These are phyloP conservation scores for Lytechinus pictus DNA, from an alignment of 35 echinoderm and acorn worm species.

Conservation along the genomic window DNA sequence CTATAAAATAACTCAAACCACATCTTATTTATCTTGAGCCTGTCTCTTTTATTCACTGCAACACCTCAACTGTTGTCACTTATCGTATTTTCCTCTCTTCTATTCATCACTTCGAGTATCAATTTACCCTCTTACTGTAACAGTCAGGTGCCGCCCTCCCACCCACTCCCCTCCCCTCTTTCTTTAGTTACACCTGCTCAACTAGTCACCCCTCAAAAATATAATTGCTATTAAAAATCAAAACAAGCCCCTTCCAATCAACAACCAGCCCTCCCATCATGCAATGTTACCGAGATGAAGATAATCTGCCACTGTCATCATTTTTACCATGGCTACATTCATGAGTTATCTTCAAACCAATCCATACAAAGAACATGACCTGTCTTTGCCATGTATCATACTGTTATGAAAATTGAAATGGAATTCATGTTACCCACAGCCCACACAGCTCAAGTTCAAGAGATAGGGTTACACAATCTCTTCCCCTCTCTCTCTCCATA, in stretches of 20 bases:
- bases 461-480: background rate
- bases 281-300: background rate
- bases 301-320: background rate
- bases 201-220: background rate
- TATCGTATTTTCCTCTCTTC: background rate
- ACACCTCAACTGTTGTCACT: background rate
- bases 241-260: background rate
- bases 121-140: background rate
- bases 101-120: background rate
- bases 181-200: background rate
- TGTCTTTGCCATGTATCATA: background rate
- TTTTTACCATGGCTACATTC: background rate
- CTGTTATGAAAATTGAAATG: slow-evolving; percentile 13
- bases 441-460: background rate
- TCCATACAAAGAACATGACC: background rate
- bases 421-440: slow-evolving; percentile 9
- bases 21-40: background rate
- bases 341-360: background rate
- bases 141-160: background rate
- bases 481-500: background rate
- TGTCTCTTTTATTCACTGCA: background rate
- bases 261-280: background rate
- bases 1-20: background rate
- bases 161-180: background rate
- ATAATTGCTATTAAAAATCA: background rate